These are phyloP conservation scores for Phrynosoma blainvillii DNA, from an alignment of 2,113 vertebrate genomes.

Conservation along the genomic window DNA sequence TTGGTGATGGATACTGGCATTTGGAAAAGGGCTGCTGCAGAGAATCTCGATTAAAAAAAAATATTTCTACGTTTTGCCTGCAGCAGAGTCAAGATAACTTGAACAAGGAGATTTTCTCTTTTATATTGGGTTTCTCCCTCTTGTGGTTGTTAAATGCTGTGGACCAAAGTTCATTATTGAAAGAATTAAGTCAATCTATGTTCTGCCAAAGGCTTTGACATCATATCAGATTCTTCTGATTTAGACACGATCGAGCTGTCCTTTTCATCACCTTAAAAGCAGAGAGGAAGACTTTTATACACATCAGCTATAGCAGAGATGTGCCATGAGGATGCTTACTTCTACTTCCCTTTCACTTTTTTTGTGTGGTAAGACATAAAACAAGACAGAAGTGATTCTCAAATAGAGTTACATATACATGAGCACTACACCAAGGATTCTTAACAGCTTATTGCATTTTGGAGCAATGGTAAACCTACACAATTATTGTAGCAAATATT, in stretches of 20 bases:
- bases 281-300: slow-evolving; percentile 62
- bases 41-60: slow-evolving; percentile 87
- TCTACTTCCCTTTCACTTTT: background rate
- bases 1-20: slow-evolving; percentile 97
- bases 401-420: slow-evolving; percentile 36
- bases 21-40: slow-evolving; percentile 86
- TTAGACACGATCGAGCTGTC: slow-evolving; percentile 73
- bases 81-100: slow-evolving; percentile 81
- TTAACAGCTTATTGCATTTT: background rate
- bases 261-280: slow-evolving; percentile 76
- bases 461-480: background rate
- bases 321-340: slow-evolving; percentile 12
- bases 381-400: slow-evolving; percentile 55
- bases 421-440: slow-evolving; percentile 29
- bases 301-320: slow-evolving; percentile 43
- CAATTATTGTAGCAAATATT: background rate
- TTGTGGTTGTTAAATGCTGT: slow-evolving; percentile 79
- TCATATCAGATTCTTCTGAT: slow-evolving; percentile 74
- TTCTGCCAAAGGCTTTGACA: slow-evolving; percentile 83
- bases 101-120: slow-evolving; percentile 78
- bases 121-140: slow-evolving; percentile 79
- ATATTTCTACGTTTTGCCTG: slow-evolving; percentile 84
- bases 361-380: slow-evolving; percentile 64
- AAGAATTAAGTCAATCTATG: slow-evolving; percentile 84
- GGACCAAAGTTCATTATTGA: slow-evolving; percentile 84